Conservation (phyloP, 2,888 invertebrate genomes). For the Morpho achilles region DNA sequence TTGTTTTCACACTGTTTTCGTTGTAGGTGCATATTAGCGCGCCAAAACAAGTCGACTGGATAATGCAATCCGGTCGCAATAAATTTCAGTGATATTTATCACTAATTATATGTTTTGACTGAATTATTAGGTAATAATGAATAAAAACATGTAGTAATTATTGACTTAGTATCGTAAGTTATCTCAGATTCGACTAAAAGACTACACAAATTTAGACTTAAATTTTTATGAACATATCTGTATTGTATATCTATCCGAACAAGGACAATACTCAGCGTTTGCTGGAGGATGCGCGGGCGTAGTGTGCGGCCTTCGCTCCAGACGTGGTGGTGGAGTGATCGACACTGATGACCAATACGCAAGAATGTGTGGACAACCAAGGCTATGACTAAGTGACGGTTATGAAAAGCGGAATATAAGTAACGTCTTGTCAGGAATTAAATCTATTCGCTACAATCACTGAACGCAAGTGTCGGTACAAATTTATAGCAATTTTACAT, state of each 20-base stretch:
- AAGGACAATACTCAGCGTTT: constrained; percentile 67
- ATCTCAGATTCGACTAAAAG: constrained; percentile 77
- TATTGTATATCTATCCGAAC: constrained; percentile 66
- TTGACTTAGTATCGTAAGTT: constrained; percentile 68
- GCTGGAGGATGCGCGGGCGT: constrained; percentile 28
- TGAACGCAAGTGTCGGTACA: no score
- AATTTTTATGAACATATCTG: constrained; percentile 76
- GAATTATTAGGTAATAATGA: constrained; percentile 67
- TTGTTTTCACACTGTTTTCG: constrained; percentile 59
- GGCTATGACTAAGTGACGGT: constrained; percentile 18
- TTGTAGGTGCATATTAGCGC: constrained; percentile 22
- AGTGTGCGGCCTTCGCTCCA: neutral
- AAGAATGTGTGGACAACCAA: constrained; percentile 9
- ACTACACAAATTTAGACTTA: constrained; percentile 73
- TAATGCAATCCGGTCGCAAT: constrained; percentile 51
- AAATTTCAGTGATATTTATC: constrained; percentile 64
- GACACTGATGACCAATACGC: neutral
- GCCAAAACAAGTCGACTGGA: constrained; percentile 44
- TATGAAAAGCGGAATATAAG: neutral
- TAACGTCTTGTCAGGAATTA: constrained; percentile 2
- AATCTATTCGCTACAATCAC: neutral
- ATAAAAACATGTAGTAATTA: constrained; percentile 56
- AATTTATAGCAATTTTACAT: no score
- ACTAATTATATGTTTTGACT: constrained; percentile 70
- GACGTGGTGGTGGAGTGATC: no score